Percentiles rank a stretch among this genome's conserved stretches.
Conservation (phyloP, 2,888 invertebrate species). For the Morinoia aosen region DNA sequence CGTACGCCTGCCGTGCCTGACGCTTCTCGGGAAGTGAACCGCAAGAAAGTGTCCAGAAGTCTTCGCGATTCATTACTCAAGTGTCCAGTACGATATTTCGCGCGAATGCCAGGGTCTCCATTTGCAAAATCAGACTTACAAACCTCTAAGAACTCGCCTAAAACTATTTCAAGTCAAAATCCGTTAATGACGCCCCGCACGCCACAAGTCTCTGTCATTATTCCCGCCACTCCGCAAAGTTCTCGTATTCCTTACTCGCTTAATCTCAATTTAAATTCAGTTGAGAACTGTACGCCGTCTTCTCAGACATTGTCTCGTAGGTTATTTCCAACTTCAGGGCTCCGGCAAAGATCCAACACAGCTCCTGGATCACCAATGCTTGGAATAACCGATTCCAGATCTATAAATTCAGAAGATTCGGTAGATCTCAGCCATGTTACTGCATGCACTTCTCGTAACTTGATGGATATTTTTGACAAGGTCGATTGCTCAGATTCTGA, state of each 20-base stretch:
- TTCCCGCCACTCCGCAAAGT: background rate
- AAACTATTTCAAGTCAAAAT: background rate
- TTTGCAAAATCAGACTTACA: background rate
- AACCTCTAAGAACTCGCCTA: background rate
- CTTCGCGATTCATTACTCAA: background rate
- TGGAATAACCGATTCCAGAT: background rate
- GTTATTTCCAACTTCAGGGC: background rate
- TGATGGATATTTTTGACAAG: background rate
- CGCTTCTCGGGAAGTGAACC: background rate
- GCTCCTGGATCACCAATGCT: background rate
- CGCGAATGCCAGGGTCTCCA: background rate
- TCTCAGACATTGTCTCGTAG: background rate
- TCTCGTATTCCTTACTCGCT: background rate
- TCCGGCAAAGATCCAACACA: background rate
- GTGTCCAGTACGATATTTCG: background rate
- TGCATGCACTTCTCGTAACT: conserved; percentile 19
- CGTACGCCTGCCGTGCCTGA: background rate
- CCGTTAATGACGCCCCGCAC: background rate
- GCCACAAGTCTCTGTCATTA: background rate
- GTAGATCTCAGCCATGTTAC: background rate
- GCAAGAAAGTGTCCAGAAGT: background rate
- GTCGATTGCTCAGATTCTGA: conserved; percentile 18
- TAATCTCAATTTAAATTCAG: background rate
- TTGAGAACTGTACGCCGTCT: background rate
- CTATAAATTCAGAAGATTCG: background rate